Base-by-base conservation (phyloP, 2,888 invertebrate species). In the Neoaliturus tenellus region DNA sequence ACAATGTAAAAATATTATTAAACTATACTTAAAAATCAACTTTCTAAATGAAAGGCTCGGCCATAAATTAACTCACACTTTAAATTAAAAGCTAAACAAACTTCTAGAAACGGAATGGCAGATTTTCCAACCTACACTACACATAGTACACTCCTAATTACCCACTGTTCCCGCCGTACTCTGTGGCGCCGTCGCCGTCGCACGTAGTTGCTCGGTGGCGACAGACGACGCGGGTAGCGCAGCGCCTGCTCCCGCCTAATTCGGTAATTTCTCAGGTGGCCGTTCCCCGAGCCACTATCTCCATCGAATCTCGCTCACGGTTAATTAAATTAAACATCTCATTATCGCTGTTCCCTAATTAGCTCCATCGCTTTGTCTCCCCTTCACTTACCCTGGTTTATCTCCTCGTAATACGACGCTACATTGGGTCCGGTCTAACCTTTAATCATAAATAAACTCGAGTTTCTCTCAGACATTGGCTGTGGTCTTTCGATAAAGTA, bases 291-390 rank as follows among this genome's bases (percentile, higher is more conserved):
- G 69, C 20, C 28, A 75, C 78, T 78, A 78, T 78, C 78, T 78
- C 51, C 35, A 55, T 55, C 17, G 51, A 33, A 75, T 55, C 48
- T 51, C 55, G 78, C 78, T 78, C 78, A 55, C 51, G 78, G 78
- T 55, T 78, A 78, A 78, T 78, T 78, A 55, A 78, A 78, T 78
- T 78, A 78, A 78, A 78, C 78, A 78, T 78, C 78, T 78, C 78
- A 78, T 78, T 78, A 78, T 78, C 55, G 78, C 48, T 48, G 78
- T 78, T 55, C 48, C 48, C 78, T 78, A 78, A 78, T 78, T 78
- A 78, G 78, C 55, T 78, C 35, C 23, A 33, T 25, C 28, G 78
- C 78, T 78, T 78, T 78, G 78, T 78, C n/a, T 35, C 28, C 78
- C 78, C 51, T 55, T 48, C 55, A 28, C 44, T 25, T 28, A 25